Conservation (phyloP, 1,140 invertebrate genomes). For the Trichonephila clavipes region DNA sequence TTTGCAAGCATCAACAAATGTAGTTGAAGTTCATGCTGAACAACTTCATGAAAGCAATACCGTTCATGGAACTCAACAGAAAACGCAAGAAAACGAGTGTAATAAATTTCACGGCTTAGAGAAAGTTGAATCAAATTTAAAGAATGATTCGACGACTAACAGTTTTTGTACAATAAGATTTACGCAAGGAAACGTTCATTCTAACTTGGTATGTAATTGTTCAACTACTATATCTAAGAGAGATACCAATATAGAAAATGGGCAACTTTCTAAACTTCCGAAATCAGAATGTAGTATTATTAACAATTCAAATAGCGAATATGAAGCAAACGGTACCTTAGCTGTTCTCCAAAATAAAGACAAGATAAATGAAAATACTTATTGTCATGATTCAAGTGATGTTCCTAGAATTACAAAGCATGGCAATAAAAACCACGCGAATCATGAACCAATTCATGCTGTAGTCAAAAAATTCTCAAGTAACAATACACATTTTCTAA, state of each 20-base stretch:
- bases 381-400: background rate
- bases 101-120: background rate
- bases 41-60: background rate
- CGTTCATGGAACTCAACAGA: background rate
- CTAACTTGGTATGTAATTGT: background rate
- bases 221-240: background rate
- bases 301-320: background rate
- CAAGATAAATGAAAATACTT: background rate
- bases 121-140: background rate
- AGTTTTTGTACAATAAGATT: background rate
- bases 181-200: background rate
- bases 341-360: background rate
- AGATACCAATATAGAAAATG: background rate
- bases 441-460: constrained; percentile 5
- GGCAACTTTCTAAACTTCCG: background rate
- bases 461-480: background rate
- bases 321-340: background rate
- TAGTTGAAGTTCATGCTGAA: background rate
- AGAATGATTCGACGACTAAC: background rate
- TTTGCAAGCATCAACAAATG: background rate
- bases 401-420: background rate
- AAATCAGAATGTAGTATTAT: no score
- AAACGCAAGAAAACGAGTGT: background rate
- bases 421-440: background rate
- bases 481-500: background rate